Conservation (phyloP, 2,888 invertebrate species). For the Prosapia bicincta region DNA sequence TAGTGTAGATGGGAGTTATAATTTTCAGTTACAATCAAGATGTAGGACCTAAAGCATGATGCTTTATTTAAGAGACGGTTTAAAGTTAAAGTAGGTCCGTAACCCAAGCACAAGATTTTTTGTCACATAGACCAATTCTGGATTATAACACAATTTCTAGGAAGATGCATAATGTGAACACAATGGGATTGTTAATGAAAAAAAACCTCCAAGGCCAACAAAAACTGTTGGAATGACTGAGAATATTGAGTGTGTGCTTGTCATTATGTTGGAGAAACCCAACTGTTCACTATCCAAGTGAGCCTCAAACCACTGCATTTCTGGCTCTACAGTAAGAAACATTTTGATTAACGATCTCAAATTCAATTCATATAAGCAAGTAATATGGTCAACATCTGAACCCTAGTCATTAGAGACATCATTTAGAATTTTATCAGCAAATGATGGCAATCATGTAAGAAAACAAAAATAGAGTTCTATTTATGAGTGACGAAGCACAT, state of each 20-base stretch:
- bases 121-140: background rate
- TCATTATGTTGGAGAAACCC: background rate
- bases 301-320: background rate
- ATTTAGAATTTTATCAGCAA: background rate
- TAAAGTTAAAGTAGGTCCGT: too few species aligned
- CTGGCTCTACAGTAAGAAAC: background rate
- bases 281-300: background rate
- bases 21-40: too few species aligned
- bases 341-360: background rate
- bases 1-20: too few species aligned
- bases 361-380: background rate
- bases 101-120: too few species aligned
- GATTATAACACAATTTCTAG: background rate
- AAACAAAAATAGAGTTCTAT: too few species aligned
- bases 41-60: too few species aligned
- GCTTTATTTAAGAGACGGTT: too few species aligned
- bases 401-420: background rate
- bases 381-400: background rate
- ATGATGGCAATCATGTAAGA: background rate
- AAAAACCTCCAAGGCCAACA: background rate
- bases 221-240: background rate
- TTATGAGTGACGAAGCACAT: too few species aligned
- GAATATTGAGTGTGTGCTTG: background rate
- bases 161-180: background rate
- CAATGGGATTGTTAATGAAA: background rate